These are phyloP conservation scores for Laspeyria flexula DNA, from an alignment of 2,888 invertebrate species.

Conservation along the genomic window DNA sequence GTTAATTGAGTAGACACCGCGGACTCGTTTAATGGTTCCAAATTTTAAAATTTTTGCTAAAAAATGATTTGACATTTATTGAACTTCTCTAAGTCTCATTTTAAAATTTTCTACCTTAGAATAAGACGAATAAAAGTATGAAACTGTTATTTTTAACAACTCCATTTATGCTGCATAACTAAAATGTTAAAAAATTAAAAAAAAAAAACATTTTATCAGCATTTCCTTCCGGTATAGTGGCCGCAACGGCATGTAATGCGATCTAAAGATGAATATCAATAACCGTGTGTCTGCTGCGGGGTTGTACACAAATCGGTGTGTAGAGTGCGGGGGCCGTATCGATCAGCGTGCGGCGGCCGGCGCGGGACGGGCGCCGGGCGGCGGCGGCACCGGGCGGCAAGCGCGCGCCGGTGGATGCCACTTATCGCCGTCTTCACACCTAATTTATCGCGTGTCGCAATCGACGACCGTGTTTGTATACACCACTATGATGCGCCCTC, in stretches of 20 bases:
- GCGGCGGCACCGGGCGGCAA: slow-evolving; percentile 46
- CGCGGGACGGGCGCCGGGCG: slow-evolving; percentile 17
- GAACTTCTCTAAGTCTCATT: too few species aligned
- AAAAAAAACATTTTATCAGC: background rate
- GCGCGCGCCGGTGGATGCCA: slow-evolving; percentile 65
- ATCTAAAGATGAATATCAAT: slow-evolving; percentile 51
- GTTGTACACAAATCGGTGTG: slow-evolving; percentile 62
- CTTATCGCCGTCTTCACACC: slow-evolving; percentile 81
- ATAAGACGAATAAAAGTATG: too few species aligned
- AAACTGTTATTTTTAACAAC: too few species aligned
- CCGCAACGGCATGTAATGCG: slow-evolving; percentile 8
- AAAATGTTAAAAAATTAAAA: too few species aligned
- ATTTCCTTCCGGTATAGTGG: background rate
- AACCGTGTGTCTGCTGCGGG: slow-evolving; percentile 44
- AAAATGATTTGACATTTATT: too few species aligned
- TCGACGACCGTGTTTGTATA: slow-evolving; percentile 66
- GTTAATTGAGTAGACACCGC: slow-evolving; percentile 22
- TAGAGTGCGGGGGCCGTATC: slow-evolving; percentile 58
- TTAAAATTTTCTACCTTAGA: too few species aligned
- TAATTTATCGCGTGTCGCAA: slow-evolving; percentile 80
- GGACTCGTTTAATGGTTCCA: background rate
- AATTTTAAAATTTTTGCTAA: background rate
- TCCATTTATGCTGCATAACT: too few species aligned
- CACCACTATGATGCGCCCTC: slow-evolving; percentile 53
- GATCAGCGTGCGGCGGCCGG: slow-evolving; percentile 52